Base-by-base conservation (phyloP, 2,888 invertebrate species). In the Fabriciana adippe region DNA sequence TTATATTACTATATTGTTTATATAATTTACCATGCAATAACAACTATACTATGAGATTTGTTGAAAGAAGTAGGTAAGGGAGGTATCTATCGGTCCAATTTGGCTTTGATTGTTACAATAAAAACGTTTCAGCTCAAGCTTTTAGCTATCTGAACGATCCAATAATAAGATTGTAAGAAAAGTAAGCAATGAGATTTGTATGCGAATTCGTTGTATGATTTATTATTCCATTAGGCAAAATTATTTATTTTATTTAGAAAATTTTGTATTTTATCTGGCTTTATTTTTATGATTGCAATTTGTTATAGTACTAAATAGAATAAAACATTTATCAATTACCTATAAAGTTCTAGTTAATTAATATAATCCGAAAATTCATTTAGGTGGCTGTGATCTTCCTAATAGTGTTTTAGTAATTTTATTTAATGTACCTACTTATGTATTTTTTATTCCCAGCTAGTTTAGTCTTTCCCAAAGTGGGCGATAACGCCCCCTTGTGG, bases 101-200 rank as follows among this genome's bases (percentile, higher is more conserved):
- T 21, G 35, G 41, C 51, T 41, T 41, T 61, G 51, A 61, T 18
- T 61, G 61, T 53, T 61, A 61, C 51, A 53, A 61, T 61, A 61
- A 61, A 61, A 51, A 61, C 61, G 21, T 61, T 53, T 61, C 61
- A 41, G 18, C 61, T 16, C 51, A 31, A 18, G 61, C 61, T 61
- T 51, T 51, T 53, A 61, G 18, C 51, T 51, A 61, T 53, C 50
- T 14, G 50, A 60, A 51, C 50, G 16, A 51, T 31, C 31, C 51
- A 41, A 51, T 61, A 53, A 53, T 53, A 51, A 51, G 18, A 18
- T 51, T 60, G 31, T 51, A 51, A 51, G 50, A 51, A 60, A 60
- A 60, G 50, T 14, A 18, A 35, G 35, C 57, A 48, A 59, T 47
- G 45, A 56, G 45, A 47, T 57, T 57, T 57, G 51, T 41, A 41